Evolutionary conservation across 2,888 invertebrate species (phyloP).

Genomic region (Drosophila greeni): DNA sequence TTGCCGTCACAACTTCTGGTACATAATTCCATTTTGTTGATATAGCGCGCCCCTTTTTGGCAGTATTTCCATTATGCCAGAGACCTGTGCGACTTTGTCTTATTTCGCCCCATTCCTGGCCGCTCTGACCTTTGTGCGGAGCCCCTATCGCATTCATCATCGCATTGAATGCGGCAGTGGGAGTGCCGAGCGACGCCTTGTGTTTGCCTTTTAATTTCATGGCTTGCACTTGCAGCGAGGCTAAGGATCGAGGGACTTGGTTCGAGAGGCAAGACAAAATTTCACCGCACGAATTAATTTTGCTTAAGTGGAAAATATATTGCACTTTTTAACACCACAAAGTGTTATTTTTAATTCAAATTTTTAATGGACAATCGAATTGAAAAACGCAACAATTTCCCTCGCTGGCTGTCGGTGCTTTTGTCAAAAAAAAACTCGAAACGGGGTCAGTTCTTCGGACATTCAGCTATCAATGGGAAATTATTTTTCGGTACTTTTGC

Average conservation of each 20-base stretch:
- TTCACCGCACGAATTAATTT: conserved; percentile 54
- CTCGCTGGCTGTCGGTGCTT: not conserved
- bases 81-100: conserved; percentile 61
- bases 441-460: conserved; percentile 35
- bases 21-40: conserved; percentile 28
- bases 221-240: conserved; percentile 21
- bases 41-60: conserved; percentile 28
- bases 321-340: conserved; percentile 18
- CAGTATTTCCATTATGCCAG: conserved; percentile 48
- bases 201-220: conserved; percentile 63
- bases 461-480: conserved; percentile 26
- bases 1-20: conserved; percentile 25
- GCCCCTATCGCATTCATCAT: conserved; percentile 52
- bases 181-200: conserved; percentile 63
- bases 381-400: conserved; percentile 40
- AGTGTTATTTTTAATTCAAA: conserved; percentile 22
- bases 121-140: conserved; percentile 59
- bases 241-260: not conserved
- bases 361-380: conserved; percentile 14
- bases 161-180: conserved; percentile 57
- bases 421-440: conserved; percentile 8
- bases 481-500: conserved; percentile 39
- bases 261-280: conserved; percentile 30
- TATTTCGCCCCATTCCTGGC: conserved; percentile 40
- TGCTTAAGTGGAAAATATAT: conserved; percentile 3